A percentile compares a stretch with the other conserved stretches of the same genome.
Conservation (phyloP, 2,888 invertebrate species). For the Frankliniella fusca region DNA sequence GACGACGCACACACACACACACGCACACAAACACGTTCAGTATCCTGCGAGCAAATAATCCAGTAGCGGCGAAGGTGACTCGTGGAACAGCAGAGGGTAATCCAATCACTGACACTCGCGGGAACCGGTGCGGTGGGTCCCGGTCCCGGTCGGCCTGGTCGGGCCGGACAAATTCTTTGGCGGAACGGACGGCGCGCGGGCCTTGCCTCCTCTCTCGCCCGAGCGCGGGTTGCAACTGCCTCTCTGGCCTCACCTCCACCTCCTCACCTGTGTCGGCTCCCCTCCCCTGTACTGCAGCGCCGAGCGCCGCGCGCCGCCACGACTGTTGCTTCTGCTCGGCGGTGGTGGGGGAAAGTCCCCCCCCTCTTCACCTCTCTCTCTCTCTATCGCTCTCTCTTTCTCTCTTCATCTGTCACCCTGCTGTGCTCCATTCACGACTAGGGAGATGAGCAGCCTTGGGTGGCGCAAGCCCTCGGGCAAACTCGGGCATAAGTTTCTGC, state of each 20-base stretch:
- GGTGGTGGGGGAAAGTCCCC: too few relatives aligned
- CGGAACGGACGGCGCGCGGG: background rate
- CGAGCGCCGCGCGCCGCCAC: background rate
- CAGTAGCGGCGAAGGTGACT: background rate
- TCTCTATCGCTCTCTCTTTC: too few relatives aligned
- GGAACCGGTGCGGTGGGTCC: background rate
- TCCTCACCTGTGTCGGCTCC: background rate
- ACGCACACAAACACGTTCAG: background rate
- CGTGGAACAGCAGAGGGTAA: background rate
- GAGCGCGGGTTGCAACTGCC: background rate
- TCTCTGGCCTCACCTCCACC: background rate
- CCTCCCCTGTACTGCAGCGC: background rate
- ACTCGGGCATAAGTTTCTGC: too few relatives aligned
- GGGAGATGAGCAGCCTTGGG: too few relatives aligned
- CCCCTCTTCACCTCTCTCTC: too few relatives aligned
- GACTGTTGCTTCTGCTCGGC: background rate
- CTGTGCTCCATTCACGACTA: too few relatives aligned
- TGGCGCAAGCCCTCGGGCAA: too few relatives aligned
- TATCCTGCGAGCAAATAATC: background rate
- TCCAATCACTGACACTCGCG: background rate
- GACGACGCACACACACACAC: background rate
- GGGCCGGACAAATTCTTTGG: background rate
- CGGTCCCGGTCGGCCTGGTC: background rate
- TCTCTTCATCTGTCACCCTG: too few relatives aligned
- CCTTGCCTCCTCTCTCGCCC: background rate